Evolutionary conservation across 1,140 invertebrate genomes (phyloP).

Genomic region (Heliothis virescens): DNA sequence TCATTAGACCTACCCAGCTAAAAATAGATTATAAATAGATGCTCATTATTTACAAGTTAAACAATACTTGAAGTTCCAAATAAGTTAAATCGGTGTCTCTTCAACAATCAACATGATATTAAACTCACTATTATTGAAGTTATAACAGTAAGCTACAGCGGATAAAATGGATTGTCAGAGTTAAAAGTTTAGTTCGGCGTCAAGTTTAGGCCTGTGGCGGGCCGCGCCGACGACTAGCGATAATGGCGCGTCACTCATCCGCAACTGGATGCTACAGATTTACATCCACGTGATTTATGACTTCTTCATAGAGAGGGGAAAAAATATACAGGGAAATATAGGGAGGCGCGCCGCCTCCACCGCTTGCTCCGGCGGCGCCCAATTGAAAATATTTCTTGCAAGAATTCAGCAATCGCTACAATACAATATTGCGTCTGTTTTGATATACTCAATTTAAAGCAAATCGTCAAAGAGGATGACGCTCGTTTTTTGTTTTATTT

Average conservation of each 20-base stretch:
- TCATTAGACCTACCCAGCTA: too few relatives aligned
- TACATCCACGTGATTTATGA: constrained; percentile 85
- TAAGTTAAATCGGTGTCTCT: constrained; percentile 21
- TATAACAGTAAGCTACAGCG: constrained; percentile 64
- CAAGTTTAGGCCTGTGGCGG: constrained; percentile 76
- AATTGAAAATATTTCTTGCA: constrained; percentile 57
- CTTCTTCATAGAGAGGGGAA: constrained; percentile 83
- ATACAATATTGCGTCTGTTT: constrained; percentile 44
- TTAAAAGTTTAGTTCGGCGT: constrained; percentile 67
- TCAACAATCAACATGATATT: constrained; percentile 24
- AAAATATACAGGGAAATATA: constrained; percentile 76
- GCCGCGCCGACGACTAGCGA: constrained; percentile 62
- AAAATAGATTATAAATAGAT: not conserved
- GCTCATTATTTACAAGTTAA: constrained; percentile 3
- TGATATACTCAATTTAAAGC: constrained; percentile 36
- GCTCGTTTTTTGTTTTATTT: constrained; percentile 20
- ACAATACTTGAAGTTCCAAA: constrained; percentile 10
- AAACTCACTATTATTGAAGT: constrained; percentile 64
- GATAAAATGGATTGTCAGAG: constrained; percentile 73
- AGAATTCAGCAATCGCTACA: constrained; percentile 48
- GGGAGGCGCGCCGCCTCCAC: constrained; percentile 49
- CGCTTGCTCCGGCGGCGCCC: constrained; percentile 40
- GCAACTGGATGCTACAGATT: constrained; percentile 82
- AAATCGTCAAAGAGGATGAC: constrained; percentile 36
- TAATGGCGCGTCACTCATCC: constrained; percentile 84